Evolutionary conservation across 2,888 invertebrate species (phyloP).

Genomic region (Cloeon dipterum): DNA sequence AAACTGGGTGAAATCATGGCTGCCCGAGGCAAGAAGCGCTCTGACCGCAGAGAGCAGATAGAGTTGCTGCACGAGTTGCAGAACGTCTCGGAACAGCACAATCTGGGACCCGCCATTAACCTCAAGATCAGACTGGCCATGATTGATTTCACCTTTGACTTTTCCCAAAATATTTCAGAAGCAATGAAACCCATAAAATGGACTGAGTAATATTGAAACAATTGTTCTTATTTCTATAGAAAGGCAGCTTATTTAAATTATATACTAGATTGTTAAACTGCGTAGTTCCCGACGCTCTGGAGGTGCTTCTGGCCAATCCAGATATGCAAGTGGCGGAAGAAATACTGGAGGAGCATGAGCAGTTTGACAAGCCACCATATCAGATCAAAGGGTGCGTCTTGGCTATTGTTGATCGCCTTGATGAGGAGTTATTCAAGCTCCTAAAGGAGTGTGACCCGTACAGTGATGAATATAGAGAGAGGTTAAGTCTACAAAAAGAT

Average conservation of each 20-base stretch:
- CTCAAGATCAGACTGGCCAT: slow-evolving; percentile 85
- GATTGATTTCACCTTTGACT: slow-evolving; percentile 88
- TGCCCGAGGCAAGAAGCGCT: slow-evolving; percentile 84
- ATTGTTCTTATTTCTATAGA: too few relatives aligned
- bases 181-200: slow-evolving; percentile 95
- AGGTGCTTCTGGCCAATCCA: slow-evolving; percentile 44
- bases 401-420: slow-evolving; percentile 81
- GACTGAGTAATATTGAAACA: too few relatives aligned
- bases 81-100: slow-evolving; percentile 62
- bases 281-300: slow-evolving; percentile 62
- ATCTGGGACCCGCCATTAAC: slow-evolving; percentile 69
- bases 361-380: slow-evolving; percentile 46
- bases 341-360: slow-evolving; percentile 74
- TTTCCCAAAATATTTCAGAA: slow-evolving; percentile 84
- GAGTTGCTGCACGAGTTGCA: slow-evolving; percentile 79
- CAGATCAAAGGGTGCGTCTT: slow-evolving; percentile 74
- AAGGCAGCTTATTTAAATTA: too few relatives aligned
- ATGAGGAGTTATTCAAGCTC: slow-evolving; percentile 93
- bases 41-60: slow-evolving; percentile 88
- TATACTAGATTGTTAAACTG: slow-evolving; percentile 63
- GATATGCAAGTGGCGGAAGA: slow-evolving; percentile 65
- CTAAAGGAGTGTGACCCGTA: slow-evolving; percentile 95
- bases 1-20: slow-evolving; percentile 86
- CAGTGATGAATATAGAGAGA: slow-evolving; percentile 89
- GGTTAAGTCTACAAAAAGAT: slow-evolving; percentile 20